phyloP scores from a whole-genome alignment of 2,797 vertebrate species.

The Notolabrus celidotus region DNA sequence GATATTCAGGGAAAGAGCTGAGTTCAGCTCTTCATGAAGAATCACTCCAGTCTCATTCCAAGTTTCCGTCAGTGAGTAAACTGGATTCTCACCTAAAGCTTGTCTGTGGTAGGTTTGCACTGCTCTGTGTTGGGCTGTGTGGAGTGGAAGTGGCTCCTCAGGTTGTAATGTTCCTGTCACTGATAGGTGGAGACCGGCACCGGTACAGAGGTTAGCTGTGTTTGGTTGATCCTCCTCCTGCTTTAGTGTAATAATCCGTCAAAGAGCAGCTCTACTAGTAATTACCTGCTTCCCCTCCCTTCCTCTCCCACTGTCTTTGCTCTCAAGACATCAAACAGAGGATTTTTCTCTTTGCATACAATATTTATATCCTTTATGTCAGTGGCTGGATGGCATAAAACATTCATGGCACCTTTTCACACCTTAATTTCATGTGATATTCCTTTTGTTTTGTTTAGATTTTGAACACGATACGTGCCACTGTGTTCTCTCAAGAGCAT shows the following conservation, averaged over 20 bases:
- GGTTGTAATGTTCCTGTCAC: constrained; percentile 74
- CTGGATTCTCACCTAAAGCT: constrained; percentile 12
- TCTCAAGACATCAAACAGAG: constrained; percentile 82
- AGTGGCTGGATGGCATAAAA: constrained; percentile 80
- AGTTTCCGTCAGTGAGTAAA: constrained; percentile 9
- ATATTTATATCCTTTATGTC: constrained; percentile 86
- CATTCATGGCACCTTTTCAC: constrained; percentile 78
- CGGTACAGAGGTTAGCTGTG: constrained; percentile 79
- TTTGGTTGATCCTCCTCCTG: constrained; percentile 83
- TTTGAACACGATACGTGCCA: constrained; percentile 66
- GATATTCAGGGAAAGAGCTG: background rate
- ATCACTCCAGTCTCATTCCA: constrained; percentile 4
- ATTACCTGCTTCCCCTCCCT: constrained; percentile 82
- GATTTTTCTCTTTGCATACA: constrained; percentile 81
- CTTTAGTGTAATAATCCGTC: constrained; percentile 84
- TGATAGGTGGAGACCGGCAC: constrained; percentile 79
- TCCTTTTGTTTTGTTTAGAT: constrained; percentile 83
- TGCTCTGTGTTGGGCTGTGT: too few species aligned
- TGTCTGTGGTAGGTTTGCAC: constrained; percentile 24
- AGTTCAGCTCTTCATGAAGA: constrained; percentile 21
- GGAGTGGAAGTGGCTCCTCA: constrained; percentile 74
- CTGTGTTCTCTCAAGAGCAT: constrained; percentile 64
- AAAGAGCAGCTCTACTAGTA: constrained; percentile 81
- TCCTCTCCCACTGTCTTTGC: constrained; percentile 73
- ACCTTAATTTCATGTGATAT: constrained; percentile 81